Conservation (phyloP, 2,888 invertebrate genomes). For the Doris montereyensis region DNA sequence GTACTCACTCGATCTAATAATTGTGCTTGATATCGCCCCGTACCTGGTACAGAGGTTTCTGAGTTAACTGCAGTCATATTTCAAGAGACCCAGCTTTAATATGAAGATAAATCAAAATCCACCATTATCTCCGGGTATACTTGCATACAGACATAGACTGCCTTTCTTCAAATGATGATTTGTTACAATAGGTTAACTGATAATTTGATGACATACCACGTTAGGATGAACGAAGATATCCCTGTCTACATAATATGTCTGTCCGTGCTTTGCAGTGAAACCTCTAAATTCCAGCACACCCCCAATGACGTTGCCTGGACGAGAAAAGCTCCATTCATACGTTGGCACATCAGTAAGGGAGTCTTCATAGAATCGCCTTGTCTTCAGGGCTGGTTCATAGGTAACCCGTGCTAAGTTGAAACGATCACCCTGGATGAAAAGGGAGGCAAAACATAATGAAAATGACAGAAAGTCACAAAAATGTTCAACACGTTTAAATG, state of each 20-base stretch:
- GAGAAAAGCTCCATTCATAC: slow-evolving; percentile 78
- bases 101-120: too few species aligned
- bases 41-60: too few species aligned
- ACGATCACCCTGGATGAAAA: slow-evolving; percentile 58
- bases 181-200: neutral
- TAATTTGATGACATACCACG: neutral
- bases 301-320: slow-evolving; percentile 62
- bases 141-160: too few species aligned
- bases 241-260: slow-evolving; percentile 86
- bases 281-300: slow-evolving; percentile 56
- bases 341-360: slow-evolving; percentile 87
- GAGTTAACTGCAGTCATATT: too few species aligned
- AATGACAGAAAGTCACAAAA: too few species aligned
- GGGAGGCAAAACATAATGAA: too few species aligned
- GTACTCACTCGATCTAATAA: too few species aligned
- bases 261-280: slow-evolving; percentile 45
- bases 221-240: slow-evolving; percentile 96
- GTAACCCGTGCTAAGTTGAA: slow-evolving; percentile 94
- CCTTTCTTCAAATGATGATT: too few species aligned
- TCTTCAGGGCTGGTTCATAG: slow-evolving; percentile 91
- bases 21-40: too few species aligned
- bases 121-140: too few species aligned
- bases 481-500: too few species aligned
- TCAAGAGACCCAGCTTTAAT: too few species aligned
- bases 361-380: slow-evolving; percentile 89